phyloP scores from a whole-genome alignment of 2,888 invertebrate genomes.

The Chymomyza caudatula region DNA sequence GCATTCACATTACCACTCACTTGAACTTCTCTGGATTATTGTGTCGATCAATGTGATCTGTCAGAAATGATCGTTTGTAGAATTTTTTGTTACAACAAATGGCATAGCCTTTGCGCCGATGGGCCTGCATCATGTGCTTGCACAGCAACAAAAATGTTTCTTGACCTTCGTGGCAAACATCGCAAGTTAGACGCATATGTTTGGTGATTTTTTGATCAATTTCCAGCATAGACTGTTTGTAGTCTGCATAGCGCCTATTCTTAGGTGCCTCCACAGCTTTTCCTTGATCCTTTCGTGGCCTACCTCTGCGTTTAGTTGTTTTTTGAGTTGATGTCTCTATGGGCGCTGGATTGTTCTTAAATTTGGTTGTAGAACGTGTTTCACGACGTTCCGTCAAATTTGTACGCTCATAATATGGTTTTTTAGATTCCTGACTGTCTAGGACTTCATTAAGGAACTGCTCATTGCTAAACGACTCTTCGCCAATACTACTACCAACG shows the following conservation, averaged over 20 bases:
- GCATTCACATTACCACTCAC: slow-evolving; percentile 47
- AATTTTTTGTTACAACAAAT: slow-evolving; percentile 76
- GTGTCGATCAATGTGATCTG: slow-evolving; percentile 76
- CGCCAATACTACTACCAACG: slow-evolving; percentile 21
- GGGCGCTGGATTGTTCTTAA: slow-evolving; percentile 23
- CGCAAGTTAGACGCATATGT: slow-evolving; percentile 74
- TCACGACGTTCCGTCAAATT: slow-evolving; percentile 37
- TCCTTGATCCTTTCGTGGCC: slow-evolving; percentile 9
- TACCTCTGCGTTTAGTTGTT: slow-evolving; percentile 7
- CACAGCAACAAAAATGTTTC: slow-evolving; percentile 66
- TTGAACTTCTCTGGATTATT: slow-evolving; percentile 76
- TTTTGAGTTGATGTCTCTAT: slow-evolving; percentile 7
- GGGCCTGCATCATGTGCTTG: slow-evolving; percentile 64
- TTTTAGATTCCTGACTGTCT: slow-evolving; percentile 3
- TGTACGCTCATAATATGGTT: background rate
- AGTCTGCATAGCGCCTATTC: slow-evolving; percentile 40
- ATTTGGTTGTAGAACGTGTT: slow-evolving; percentile 48
- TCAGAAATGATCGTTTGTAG: slow-evolving; percentile 71
- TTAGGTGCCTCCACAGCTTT: slow-evolving; percentile 3
- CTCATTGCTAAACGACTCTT: slow-evolving; percentile 51
- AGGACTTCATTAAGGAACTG: slow-evolving; percentile 52
- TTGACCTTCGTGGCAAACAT: slow-evolving; percentile 64
- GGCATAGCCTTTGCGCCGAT: slow-evolving; percentile 71
- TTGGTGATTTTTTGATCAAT: slow-evolving; percentile 73
- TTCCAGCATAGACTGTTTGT: slow-evolving; percentile 57